phyloP scores from a whole-genome alignment of 2,888 invertebrate genomes.

The Drosophila maculinotata region DNA sequence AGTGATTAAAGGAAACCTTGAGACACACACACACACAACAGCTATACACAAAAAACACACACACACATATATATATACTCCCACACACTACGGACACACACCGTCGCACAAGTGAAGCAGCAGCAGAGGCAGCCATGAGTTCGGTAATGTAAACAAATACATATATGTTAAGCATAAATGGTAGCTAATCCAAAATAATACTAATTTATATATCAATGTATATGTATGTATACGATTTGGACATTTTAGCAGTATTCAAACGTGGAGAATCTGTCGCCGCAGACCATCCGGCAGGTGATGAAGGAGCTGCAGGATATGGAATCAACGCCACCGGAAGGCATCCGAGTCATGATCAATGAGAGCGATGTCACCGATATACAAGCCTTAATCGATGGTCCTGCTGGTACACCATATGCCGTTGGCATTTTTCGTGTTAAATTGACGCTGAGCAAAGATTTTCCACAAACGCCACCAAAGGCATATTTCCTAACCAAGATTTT shows the following conservation, averaged over 20 bases:
- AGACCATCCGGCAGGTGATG: constrained; percentile 94
- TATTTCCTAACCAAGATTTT: constrained; percentile 97
- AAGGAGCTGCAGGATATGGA: constrained; percentile 95
- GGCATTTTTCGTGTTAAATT: constrained; percentile 96
- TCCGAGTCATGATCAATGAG: constrained; percentile 94
- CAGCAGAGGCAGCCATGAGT: constrained; percentile 55
- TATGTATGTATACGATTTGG: neutral
- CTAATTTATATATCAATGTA: constrained; percentile 6
- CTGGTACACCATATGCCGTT: constrained; percentile 95
- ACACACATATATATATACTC: constrained; percentile 4
- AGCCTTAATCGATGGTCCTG: constrained; percentile 96
- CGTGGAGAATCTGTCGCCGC: constrained; percentile 97
- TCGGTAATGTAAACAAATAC: constrained; percentile 72
- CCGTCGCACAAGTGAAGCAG: constrained; percentile 35
- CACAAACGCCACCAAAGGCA: constrained; percentile 95
- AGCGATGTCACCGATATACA: constrained; percentile 97
- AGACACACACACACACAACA: constrained; percentile 24
- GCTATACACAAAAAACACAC: constrained; percentile 9
- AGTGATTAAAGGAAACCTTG: constrained; percentile 52
- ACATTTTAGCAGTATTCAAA: constrained; percentile 90
- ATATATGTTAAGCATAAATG: constrained; percentile 7
- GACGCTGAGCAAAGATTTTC: constrained; percentile 96
- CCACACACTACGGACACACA: constrained; percentile 3
- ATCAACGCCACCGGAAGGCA: constrained; percentile 94
- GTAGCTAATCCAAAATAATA: neutral